Conservation (phyloP, 2,113 vertebrate genomes). For the Myiagra hebetior region DNA sequence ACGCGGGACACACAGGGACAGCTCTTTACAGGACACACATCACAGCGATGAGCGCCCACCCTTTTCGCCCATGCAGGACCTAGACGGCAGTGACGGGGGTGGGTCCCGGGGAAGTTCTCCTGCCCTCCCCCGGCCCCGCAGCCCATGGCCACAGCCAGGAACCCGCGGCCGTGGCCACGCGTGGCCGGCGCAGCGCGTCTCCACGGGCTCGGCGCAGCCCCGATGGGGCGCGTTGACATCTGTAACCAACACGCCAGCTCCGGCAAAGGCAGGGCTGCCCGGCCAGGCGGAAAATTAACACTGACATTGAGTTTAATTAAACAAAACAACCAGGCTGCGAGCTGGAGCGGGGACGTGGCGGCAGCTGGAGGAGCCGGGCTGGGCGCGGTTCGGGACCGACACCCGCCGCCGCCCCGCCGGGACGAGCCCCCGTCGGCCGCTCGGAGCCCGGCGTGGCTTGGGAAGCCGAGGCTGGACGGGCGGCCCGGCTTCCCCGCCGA, state of each 20-base stretch:
- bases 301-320: conserved; percentile 75
- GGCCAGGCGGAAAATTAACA: conserved; percentile 70
- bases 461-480: neutral
- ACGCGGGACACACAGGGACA: neutral
- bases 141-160: neutral
- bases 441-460: neutral
- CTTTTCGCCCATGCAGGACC: neutral
- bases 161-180: neutral
- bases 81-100: fast-evolving
- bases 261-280: conserved; percentile 57
- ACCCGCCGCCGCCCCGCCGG: neutral
- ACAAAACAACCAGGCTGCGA: conserved; percentile 62
- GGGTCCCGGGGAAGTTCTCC: neutral
- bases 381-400: neutral
- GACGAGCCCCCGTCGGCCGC: neutral
- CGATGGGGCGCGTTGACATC: conserved; percentile 54
- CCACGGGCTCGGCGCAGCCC: neutral
- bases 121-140: neutral
- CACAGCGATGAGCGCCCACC: neutral
- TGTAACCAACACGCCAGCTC: conserved; percentile 56
- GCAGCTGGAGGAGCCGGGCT: conserved; percentile 28
- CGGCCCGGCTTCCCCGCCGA: neutral
- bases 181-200: neutral
- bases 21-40: neutral
- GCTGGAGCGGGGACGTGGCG: neutral